Base-by-base conservation (phyloP, 2,888 invertebrate genomes). In the Apamea epomidion region DNA sequence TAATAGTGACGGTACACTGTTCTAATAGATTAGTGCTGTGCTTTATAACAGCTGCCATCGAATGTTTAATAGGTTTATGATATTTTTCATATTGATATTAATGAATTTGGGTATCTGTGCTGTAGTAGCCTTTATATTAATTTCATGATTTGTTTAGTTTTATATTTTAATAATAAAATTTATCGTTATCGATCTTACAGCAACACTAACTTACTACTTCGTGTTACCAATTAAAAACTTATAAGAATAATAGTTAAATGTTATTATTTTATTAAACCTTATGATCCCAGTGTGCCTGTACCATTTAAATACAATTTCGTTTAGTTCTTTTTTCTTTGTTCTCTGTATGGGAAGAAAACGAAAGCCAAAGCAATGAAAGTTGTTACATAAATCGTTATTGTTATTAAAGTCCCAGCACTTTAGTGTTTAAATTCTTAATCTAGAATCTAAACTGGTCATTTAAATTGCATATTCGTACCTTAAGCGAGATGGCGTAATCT, bases 371-470 rank as follows among this genome's bases (percentile, higher is more conserved):
- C 10, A 62, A 85, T 48, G 69, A 70, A 81, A 75, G 65, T 42
- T 62, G 62, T 71, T 67, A 64, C 83, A 72, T 86, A 83, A 72
- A 51, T 75, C 45, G 21, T 64, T n/a, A 83, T 76, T 76, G 69
- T 83, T 83, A 73, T 83, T 69, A 73, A 73, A 73, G 32, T 84
- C 68, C n/a, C 87, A 83, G 73, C 54, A 65, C 60, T 70, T 51
- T 18, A 81, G 85, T 71, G 70, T 73, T 83, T 87, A 60, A 83
- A 83, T 82, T 73, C 37, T 70, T 77, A 75, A 84, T 84, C 84
- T 84, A 77, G 54, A 73, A 83, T 83, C 83, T 83, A 69, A 87
- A 73, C 67, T 83, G 77, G 25, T 65, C 83, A 51, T 51, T 86
- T 83, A 54, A 73, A 76, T 86, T 83, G 74, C 45, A 83, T 83